Evolutionary conservation across 1,140 invertebrate species (phyloP).

Genomic region (Arctopsyche grandis): DNA sequence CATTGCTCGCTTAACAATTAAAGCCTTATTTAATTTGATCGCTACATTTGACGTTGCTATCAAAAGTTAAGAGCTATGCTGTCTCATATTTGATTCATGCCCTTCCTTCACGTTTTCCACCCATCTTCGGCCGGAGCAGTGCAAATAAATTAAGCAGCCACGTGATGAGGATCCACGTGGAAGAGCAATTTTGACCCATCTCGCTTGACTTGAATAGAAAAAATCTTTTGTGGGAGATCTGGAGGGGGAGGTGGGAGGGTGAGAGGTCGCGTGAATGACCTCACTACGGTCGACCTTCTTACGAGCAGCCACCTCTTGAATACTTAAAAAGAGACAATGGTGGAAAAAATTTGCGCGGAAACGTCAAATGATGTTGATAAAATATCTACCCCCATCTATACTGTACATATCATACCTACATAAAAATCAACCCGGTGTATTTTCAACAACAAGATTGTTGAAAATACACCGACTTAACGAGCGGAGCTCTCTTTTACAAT

Average conservation of each 20-base stretch:
- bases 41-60: too few relatives aligned
- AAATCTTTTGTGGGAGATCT: slow-evolving; percentile 8
- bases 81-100: slow-evolving; percentile 11
- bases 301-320: background rate
- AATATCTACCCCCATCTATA: background rate
- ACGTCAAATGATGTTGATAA: slow-evolving; percentile 12
- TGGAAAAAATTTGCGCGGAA: slow-evolving; percentile 7
- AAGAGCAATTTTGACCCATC: background rate
- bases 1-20: background rate
- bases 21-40: background rate
- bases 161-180: slow-evolving; percentile 2
- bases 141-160: slow-evolving; percentile 5
- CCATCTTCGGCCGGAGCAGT: too few relatives aligned
- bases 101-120: too few relatives aligned
- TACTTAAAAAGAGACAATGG: slow-evolving; percentile 17
- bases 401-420: too few relatives aligned
- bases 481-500: too few relatives aligned
- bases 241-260: too few relatives aligned
- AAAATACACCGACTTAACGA: too few relatives aligned
- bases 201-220: background rate
- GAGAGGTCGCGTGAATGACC: background rate
- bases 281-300: background rate
- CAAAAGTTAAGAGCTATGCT: background rate
- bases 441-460: too few relatives aligned
- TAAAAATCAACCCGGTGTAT: too few relatives aligned